Evolutionary conservation across 2,797 vertebrate genomes (phyloP), one percentile per base, ranked within the genome.

Genomic region (Poecilia velifera): DNA sequence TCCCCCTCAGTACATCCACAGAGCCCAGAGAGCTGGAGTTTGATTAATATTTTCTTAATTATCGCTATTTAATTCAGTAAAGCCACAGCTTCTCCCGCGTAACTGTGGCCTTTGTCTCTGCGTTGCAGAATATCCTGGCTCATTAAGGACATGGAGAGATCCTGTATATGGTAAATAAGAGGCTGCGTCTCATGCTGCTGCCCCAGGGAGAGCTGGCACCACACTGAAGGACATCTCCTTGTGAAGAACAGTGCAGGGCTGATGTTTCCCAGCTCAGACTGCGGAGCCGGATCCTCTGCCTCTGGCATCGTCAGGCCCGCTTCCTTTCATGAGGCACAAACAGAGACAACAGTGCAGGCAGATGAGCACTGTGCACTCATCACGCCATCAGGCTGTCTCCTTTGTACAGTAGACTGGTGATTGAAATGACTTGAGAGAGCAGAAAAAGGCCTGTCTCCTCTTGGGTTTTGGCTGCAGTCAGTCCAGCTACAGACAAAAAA

Each of bases 41-140:
- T 92, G 92, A 94, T 95, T 94, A 92, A 95, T 96, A 94, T 95
- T 95, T 95, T 92, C 93, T 94, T 95, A 94, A 96, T 96, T 96
- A 94, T 94, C 92, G 91, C 94, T 95, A 92, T 95, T 96, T 94
- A 92, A 93, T 95, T 89, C 93, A 86, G 87, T 77, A 88, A 89
- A 91, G 85, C 77, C 89, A 62, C 73, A 74, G 85, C 83, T 77
- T 88, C 84, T 91, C 73, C 79, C 59, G 85, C 79, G 81, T 84
- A 86, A 86, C 84, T 28, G 36, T 72, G 90, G 87, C 92, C 91
- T 92, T 92, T 92, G 88, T 92, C 87, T 92, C 74, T 81, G 84
- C 68, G 87, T 83, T 77, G 84, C 86, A 82, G 89, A 84, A 89
- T 83, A 86, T 86, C 88, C 86, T 74, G 77, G 91, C 93, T 95